Base-by-base conservation (phyloP, 53 echinoderm and acorn worm genomes). In the Pentamera pediparva region DNA sequence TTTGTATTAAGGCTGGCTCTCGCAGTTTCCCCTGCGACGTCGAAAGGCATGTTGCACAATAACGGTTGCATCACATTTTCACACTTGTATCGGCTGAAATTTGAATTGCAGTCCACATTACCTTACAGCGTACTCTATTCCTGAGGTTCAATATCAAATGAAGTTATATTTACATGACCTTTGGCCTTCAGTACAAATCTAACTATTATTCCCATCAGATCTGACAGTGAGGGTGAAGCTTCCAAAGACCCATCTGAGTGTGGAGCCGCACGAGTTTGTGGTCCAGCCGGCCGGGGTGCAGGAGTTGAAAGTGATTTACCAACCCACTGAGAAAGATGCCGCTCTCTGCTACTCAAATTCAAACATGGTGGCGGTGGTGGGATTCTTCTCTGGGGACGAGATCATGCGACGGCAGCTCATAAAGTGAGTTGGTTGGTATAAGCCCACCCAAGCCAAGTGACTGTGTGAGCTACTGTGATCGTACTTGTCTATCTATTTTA, bases 331-430 rank as follows among this genome's bases (percentile, higher is more conserved):
- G 19, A 65, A 60, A 31, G 86, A 89, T 21, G 53, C 70, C 17
- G 63, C 75, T n/a, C 34, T 62, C 22, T 75, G 74, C 35, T 49
- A 48, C 21, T 22, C 33, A 32, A 39, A 77, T 27, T 58, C 82
- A 2, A 49, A 56, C 10, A 56, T 85, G 48, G 78, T 96, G 65
- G 85, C 87, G 59, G 87, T 79, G 2, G 79, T 96, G 49, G 96
- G 88, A 20, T 62, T 96, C 31, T 87, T 88, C 70, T 96, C 87
- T 48, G 96, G 96, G 18, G 96, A 96, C 70, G 96, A 96, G 56
- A 85, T 96, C 41, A 75, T 82, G 25, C 57, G 96, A 69, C 74
- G 81, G 22, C 86, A 82, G 32, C 78, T 78, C 43, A 79, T 78
- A 81, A 85, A 81, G 96, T 91, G 61, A 48, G 78, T 69, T 33